phyloP scores from a whole-genome alignment of 2,113 vertebrate genomes.

The Saguinus midas region DNA sequence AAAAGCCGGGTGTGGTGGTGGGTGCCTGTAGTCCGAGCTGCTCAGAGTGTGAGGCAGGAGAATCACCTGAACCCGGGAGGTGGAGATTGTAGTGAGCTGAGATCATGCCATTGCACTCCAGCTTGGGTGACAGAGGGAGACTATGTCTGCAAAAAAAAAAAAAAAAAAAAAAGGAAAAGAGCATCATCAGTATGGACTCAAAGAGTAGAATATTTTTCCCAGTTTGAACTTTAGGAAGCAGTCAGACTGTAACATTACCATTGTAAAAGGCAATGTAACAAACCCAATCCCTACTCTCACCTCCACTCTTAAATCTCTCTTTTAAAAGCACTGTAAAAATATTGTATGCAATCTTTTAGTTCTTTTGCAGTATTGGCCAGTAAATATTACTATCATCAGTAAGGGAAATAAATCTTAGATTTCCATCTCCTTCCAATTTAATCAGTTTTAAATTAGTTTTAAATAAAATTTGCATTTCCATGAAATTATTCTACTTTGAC shows the following conservation, averaged over 20 bases:
- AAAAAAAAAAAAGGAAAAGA: not conserved
- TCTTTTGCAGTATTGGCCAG: not conserved
- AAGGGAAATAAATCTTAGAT: not conserved
- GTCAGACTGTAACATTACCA: not conserved
- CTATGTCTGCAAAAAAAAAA: too few relatives aligned
- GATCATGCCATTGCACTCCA: too few relatives aligned
- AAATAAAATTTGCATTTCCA: not conserved
- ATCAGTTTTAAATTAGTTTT: slow-evolving; percentile 9
- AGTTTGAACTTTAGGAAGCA: not conserved
- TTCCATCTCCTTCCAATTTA: not conserved
- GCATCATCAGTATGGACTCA: not conserved
- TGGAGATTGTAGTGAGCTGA: too few relatives aligned
- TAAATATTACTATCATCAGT: not conserved
- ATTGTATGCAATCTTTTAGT: not conserved
- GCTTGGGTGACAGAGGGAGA: too few relatives aligned
- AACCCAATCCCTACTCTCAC: not conserved
- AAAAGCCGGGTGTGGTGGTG: too few relatives aligned
- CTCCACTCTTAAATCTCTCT: not conserved
- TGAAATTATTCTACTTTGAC: slow-evolving; percentile 3
- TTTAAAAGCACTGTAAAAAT: not conserved
- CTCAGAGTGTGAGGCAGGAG: too few relatives aligned
- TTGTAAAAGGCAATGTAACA: not conserved
- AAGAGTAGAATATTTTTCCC: not conserved
- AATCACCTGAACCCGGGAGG: too few relatives aligned
- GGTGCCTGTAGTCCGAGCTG: too few relatives aligned